Evolutionary conservation across 2,113 vertebrate species (phyloP).

Genomic region (Oryzias melastigma): DNA sequence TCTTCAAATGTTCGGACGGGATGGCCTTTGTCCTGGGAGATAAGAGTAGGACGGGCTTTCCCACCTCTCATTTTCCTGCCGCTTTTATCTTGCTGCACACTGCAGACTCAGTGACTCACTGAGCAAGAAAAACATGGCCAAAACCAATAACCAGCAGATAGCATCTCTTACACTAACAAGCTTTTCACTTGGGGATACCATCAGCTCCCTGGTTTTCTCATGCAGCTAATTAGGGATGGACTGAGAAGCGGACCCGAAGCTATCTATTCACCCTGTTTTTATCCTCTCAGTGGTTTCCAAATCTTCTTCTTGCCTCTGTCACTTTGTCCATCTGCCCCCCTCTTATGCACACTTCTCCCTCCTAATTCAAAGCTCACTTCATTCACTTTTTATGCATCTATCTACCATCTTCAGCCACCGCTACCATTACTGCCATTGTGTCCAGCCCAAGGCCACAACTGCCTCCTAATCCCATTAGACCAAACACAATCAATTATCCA

Average conservation of each 20-base stretch:
- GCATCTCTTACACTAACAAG: constrained; percentile 77
- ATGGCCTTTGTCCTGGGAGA: constrained; percentile 53
- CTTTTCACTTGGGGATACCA: constrained; percentile 71
- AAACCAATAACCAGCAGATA: constrained; percentile 75
- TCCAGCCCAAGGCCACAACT: constrained; percentile 64
- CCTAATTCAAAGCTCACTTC: constrained; percentile 20
- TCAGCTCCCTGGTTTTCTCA: constrained; percentile 61
- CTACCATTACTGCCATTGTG: constrained; percentile 41
- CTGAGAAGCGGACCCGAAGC: constrained; percentile 63
- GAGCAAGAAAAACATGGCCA: constrained; percentile 61
- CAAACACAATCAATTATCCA: constrained; percentile 76
- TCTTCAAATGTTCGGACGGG: constrained; percentile 53
- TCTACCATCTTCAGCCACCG: constrained; percentile 39
- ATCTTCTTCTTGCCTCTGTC: constrained; percentile 12
- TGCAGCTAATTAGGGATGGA: constrained; percentile 68
- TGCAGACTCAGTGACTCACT: constrained; percentile 65
- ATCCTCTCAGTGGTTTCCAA: constrained; percentile 34
- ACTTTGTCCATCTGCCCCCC: constrained; percentile 3
- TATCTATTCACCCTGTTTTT: constrained; percentile 55
- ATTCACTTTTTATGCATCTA: constrained; percentile 22
- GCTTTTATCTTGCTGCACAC: constrained; percentile 64
- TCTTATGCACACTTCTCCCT: constrained; percentile 8
- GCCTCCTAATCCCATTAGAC: constrained; percentile 76
- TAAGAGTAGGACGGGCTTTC: constrained; percentile 22
- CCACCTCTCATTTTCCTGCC: constrained; percentile 50